These are phyloP conservation scores for Gandaritis pyraliata DNA, from an alignment of 2,888 invertebrate genomes.

Conservation along the genomic window DNA sequence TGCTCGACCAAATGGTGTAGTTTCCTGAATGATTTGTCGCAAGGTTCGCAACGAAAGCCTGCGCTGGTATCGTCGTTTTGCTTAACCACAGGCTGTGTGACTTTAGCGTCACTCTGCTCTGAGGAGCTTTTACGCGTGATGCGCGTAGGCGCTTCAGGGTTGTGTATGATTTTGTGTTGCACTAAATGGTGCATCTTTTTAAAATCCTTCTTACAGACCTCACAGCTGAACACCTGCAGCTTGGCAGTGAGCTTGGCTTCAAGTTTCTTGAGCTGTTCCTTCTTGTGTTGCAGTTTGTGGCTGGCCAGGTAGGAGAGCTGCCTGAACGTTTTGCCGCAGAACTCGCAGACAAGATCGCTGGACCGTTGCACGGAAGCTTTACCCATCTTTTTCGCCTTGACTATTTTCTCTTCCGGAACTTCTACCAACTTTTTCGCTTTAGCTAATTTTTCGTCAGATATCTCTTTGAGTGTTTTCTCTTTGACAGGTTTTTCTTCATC, in stretches of 20 bases:
- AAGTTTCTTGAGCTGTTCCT: constrained; percentile 58
- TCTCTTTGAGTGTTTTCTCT: constrained; percentile 27
- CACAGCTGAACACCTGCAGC: constrained; percentile 65
- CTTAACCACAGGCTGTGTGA: constrained; percentile 52
- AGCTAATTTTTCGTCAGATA: constrained; percentile 23
- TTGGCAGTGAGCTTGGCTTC: constrained; percentile 45
- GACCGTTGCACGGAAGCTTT: constrained; percentile 47
- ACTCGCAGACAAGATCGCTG: constrained; percentile 69
- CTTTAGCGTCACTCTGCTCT: constrained; percentile 63
- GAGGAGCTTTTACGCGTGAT: constrained; percentile 65
- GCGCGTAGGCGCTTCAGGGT: constrained; percentile 55
- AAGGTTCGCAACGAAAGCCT: constrained; percentile 79
- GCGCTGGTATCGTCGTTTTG: constrained; percentile 68
- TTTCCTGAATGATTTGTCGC: constrained; percentile 81
- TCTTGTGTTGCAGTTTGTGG: constrained; percentile 73
- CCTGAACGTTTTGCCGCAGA: constrained; percentile 78
- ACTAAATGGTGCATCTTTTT: constrained; percentile 78
- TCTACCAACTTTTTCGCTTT: constrained; percentile 9
- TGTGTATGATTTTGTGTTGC: constrained; percentile 76
- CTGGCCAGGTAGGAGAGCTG: constrained; percentile 75
- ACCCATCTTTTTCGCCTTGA: constrained; percentile 38
- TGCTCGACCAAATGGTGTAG: constrained; percentile 80
- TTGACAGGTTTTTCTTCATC: constrained; percentile 9
- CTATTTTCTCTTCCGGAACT: constrained; percentile 28
- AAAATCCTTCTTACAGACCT: constrained; percentile 78